Evolutionary conservation across 2,888 invertebrate species (phyloP).

Genomic region (Lasioglossum pauxillum): DNA sequence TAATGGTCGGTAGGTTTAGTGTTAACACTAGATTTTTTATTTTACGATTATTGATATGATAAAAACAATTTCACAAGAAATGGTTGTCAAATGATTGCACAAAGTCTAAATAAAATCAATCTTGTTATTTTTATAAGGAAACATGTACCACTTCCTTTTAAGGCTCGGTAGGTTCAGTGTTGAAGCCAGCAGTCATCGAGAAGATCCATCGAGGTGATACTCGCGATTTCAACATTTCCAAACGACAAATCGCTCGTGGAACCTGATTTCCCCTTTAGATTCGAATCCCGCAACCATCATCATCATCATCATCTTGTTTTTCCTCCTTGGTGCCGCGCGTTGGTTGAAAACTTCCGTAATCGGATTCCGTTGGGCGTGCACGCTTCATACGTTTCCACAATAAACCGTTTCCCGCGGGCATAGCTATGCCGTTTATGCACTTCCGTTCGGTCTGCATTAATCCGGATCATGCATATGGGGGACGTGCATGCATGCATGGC

Average conservation of each 20-base stretch:
- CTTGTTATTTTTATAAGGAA: too few species aligned
- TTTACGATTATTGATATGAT: too few species aligned
- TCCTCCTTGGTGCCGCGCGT: not conserved
- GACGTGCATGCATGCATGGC: not conserved
- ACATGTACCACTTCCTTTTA: too few species aligned
- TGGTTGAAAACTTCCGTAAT: slow-evolving; percentile 20
- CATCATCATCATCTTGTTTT: not conserved
- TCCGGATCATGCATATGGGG: slow-evolving; percentile 48
- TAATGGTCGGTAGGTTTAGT: too few species aligned
- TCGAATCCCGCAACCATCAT: not conserved
- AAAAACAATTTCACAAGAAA: too few species aligned
- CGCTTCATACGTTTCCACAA: slow-evolving; percentile 15
- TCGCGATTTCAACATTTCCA: not conserved
- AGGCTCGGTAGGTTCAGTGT: too few species aligned
- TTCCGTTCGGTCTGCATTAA: slow-evolving; percentile 60
- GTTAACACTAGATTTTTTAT: too few species aligned
- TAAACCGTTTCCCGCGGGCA: slow-evolving; percentile 40
- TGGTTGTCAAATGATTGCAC: too few species aligned
- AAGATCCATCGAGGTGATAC: not conserved
- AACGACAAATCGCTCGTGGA: not conserved
- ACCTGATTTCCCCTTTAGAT: not conserved
- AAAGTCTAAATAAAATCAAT: too few species aligned
- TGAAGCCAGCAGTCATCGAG: too few species aligned
- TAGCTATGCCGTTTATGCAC: slow-evolving; percentile 56
- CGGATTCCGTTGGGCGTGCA: slow-evolving; percentile 12